These are phyloP conservation scores for Sternarchorhynchus goeldii DNA, from an alignment of 2,797 vertebrate species.

Conservation along the genomic window DNA sequence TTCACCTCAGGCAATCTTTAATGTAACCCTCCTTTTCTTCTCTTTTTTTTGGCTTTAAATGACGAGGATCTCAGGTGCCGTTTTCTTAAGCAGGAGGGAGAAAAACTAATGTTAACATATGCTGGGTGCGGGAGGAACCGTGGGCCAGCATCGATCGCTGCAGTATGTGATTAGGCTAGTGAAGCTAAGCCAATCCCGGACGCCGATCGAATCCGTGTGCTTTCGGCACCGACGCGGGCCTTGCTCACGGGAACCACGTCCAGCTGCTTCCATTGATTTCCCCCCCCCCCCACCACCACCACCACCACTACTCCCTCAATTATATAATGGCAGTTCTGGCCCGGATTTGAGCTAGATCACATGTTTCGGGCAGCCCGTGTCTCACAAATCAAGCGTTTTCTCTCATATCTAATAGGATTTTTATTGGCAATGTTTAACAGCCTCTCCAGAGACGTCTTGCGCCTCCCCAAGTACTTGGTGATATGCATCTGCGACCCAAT, in stretches of 20 bases:
- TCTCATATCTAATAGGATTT: constrained; percentile 74
- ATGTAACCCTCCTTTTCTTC: constrained; percentile 71
- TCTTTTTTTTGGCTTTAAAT: constrained; percentile 65
- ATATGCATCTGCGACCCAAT: constrained; percentile 2
- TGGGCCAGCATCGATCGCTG: constrained; percentile 72
- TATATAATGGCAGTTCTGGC: constrained; percentile 80
- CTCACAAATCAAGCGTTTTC: constrained; percentile 73
- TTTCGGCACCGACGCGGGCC: constrained; percentile 73
- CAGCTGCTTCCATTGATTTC: constrained; percentile 81
- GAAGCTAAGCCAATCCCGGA: constrained; percentile 72
- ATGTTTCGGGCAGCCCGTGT: constrained; percentile 67
- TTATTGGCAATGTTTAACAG: constrained; percentile 72
- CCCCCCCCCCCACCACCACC: too few relatives aligned
- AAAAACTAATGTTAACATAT: constrained; percentile 77
- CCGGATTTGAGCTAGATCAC: constrained; percentile 74
- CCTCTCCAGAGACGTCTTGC: constrained; percentile 63
- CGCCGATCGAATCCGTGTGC: constrained; percentile 73
- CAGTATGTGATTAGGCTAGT: constrained; percentile 76
- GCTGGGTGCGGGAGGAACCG: constrained; percentile 73
- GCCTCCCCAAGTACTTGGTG: constrained; percentile 10
- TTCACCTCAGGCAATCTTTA: constrained; percentile 81
- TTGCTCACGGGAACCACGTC: constrained; percentile 64
- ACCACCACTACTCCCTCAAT: constrained; percentile 68
- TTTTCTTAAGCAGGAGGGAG: constrained; percentile 62
- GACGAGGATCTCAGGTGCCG: constrained; percentile 74